These are phyloP conservation scores for Pseudoatta argentina DNA, from an alignment of 1,140 invertebrate species.

Conservation along the genomic window DNA sequence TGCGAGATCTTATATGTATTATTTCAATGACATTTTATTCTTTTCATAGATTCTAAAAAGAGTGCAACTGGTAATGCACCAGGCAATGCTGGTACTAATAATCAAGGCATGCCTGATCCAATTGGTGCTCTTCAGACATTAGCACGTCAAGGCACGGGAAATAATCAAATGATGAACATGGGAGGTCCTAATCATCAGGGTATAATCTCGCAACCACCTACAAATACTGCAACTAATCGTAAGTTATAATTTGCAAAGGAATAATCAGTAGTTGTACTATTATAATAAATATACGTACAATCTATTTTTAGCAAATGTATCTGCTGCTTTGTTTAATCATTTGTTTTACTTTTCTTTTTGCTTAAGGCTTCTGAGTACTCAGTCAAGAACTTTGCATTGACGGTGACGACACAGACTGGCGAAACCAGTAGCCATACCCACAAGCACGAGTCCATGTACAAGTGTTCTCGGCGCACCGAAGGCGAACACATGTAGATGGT, in stretches of 20 bases:
- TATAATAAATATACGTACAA: not conserved
- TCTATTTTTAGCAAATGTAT: not conserved
- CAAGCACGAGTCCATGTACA: too few relatives aligned
- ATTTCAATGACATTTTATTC: slow-evolving; percentile 11
- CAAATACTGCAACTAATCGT: slow-evolving; percentile 87
- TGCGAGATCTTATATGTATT: not conserved
- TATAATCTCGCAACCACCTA: slow-evolving; percentile 86
- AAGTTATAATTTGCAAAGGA: slow-evolving; percentile 52
- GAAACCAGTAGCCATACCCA: too few relatives aligned
- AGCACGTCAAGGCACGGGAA: slow-evolving; percentile 91
- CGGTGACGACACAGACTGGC: too few relatives aligned
- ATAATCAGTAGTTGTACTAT: too few relatives aligned
- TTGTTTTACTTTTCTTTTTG: not conserved
- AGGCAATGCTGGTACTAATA: slow-evolving; percentile 79
- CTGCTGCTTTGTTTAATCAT: not conserved
- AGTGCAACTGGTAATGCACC: slow-evolving; percentile 79
- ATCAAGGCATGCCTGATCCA: slow-evolving; percentile 91
- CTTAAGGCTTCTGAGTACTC: not conserved
- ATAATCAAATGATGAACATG: slow-evolving; percentile 88
- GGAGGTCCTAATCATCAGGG: slow-evolving; percentile 86
- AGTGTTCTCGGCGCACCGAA: too few relatives aligned
- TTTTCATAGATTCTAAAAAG: slow-evolving; percentile 86
- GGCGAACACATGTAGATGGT: too few relatives aligned
- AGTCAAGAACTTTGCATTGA: too few relatives aligned
- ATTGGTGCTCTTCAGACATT: slow-evolving; percentile 95